Evolutionary conservation across 2,113 vertebrate species (phyloP).

Genomic region (Apteryx owenii): DNA sequence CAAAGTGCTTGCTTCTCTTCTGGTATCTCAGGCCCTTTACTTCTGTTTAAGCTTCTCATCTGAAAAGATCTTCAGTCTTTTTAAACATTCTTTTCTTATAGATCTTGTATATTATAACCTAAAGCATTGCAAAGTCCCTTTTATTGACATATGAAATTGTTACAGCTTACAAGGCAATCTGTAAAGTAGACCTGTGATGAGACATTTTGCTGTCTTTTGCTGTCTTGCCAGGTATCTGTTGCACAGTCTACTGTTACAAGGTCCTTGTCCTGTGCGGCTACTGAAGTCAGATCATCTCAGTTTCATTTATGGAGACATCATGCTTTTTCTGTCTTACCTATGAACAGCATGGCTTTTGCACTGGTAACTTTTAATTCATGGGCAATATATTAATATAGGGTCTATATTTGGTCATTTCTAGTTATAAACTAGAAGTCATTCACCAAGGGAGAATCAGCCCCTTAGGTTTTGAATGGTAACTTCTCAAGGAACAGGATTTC

Average conservation of each 20-base stretch:
- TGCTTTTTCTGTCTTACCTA: neutral
- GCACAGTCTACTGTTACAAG: neutral
- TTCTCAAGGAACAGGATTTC: neutral
- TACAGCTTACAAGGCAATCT: neutral
- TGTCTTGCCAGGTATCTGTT: neutral
- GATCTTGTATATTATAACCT: neutral
- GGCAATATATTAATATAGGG: too few species aligned
- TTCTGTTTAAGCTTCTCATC: accelerated
- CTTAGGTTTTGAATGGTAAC: neutral
- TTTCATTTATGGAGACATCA: neutral
- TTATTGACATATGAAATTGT: neutral
- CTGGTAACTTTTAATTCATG: too few species aligned
- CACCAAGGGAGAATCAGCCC: neutral
- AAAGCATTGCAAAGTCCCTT: neutral
- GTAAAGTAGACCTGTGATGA: neutral
- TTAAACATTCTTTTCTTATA: neutral
- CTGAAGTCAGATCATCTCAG: neutral
- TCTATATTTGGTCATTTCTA: too few species aligned
- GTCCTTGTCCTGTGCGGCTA: neutral
- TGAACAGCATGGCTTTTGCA: too few species aligned
- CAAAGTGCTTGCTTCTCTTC: neutral
- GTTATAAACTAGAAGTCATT: too few species aligned
- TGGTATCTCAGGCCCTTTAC: neutral
- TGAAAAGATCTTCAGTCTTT: neutral
- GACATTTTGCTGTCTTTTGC: neutral